Conservation (phyloP, 2,888 invertebrate genomes). For the Brenthis ino region DNA sequence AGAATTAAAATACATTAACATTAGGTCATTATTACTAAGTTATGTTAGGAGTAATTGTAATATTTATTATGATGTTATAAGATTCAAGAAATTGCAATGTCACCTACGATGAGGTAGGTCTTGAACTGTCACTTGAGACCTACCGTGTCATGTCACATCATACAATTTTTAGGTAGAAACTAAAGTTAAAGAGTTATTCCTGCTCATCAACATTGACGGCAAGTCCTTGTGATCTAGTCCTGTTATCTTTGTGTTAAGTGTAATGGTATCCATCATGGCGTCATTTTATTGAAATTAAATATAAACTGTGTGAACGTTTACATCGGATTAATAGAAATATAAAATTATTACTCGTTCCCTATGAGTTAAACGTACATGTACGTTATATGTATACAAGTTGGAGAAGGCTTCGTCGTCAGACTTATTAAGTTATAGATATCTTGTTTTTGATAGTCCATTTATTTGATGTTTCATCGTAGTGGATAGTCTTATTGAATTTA, state of each 20-base stretch:
- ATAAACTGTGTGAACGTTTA: not conserved
- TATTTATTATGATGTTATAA: no score
- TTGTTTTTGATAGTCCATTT: no score
- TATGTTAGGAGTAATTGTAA: no score
- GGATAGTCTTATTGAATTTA: no score
- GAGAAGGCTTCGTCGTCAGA: no score
- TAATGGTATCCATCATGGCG: not conserved
- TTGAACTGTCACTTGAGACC: not conserved
- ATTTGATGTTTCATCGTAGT: no score
- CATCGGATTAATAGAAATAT: not conserved
- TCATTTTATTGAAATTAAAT: not conserved
- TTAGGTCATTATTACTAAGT: no score
- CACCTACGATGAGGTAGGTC: not conserved
- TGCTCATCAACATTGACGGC: not conserved
- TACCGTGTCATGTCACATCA: not conserved
- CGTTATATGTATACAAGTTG: no score
- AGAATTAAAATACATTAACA: no score
- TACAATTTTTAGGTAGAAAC: not conserved
- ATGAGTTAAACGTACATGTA: no score
- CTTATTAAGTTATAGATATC: no score
- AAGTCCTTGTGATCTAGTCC: conserved; percentile 6
- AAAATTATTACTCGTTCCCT: not conserved
- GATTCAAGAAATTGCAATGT: not conserved
- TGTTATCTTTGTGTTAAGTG: not conserved
- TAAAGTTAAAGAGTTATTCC: no score